Conservation (phyloP, 53 echinoderm and acorn worm species). For the Arbacia lixula region DNA sequence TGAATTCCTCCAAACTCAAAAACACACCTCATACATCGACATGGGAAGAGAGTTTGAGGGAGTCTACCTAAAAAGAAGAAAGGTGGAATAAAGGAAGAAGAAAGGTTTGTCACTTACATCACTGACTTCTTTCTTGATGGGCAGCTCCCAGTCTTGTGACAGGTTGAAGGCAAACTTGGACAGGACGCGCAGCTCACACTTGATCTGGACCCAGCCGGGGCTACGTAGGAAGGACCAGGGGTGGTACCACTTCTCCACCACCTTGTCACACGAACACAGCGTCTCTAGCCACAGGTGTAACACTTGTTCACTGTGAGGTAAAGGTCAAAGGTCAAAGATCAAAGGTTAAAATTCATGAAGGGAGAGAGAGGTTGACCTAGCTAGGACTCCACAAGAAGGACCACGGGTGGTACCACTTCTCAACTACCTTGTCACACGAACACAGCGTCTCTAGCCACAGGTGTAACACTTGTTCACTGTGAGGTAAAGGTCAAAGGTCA, state of each 20-base stretch:
- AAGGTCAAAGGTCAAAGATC: too few species aligned
- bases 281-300: conserved; percentile 96
- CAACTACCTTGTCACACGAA: conserved; percentile 88
- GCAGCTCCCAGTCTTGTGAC: conserved; percentile 97
- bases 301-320: conserved; percentile 86
- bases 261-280: conserved; percentile 85
- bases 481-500: too few species aligned
- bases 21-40: too few species aligned
- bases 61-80: too few species aligned
- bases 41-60: too few species aligned
- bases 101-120: background rate
- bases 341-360: too few species aligned
- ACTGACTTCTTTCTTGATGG: conserved; percentile 85
- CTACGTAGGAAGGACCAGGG: conserved; percentile 97
- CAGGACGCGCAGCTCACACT: conserved; percentile 93
- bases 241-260: conserved; percentile 99
- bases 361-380: too few species aligned
- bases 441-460: conserved; percentile 95
- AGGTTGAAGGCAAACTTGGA: conserved; percentile 98
- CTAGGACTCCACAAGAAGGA: conserved; percentile 99
- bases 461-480: conserved; percentile 95
- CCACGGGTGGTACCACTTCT: conserved; percentile 99
- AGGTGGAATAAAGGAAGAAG: too few species aligned
- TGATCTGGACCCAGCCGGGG: conserved; percentile 99
- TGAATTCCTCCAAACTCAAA: background rate